A percentile compares a stretch with the other conserved stretches of the same genome.
Evolutionary conservation across 2,797 vertebrate genomes (phyloP).

Genomic region (Nyctalus aviator): DNA sequence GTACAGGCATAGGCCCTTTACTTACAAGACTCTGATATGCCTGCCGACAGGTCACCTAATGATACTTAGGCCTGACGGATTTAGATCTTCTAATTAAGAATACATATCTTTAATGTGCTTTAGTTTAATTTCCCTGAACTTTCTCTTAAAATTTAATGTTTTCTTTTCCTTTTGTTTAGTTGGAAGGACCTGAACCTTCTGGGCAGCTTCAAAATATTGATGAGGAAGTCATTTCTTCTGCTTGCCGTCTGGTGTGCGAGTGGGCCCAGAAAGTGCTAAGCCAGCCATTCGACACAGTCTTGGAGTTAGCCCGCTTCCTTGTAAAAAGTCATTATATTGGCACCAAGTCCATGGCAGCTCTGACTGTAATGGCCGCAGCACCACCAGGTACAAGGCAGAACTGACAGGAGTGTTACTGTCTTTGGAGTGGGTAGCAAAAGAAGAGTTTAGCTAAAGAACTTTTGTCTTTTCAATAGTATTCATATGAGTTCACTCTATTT

Average conservation of each 20-base stretch:
- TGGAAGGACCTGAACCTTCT: slow-evolving; percentile 93
- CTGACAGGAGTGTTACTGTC: background rate
- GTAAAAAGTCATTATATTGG: slow-evolving; percentile 98
- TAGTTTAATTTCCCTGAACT: slow-evolving; percentile 58
- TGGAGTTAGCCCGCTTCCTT: slow-evolving; percentile 98
- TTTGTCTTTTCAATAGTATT: slow-evolving; percentile 46
- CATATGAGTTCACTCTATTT: background rate
- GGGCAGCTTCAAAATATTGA: slow-evolving; percentile 93
- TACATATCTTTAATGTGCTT: slow-evolving; percentile 15
- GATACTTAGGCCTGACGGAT: background rate
- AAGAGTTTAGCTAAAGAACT: slow-evolving; percentile 11
- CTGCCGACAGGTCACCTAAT: background rate
- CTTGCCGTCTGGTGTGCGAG: slow-evolving; percentile 98
- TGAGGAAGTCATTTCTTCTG: slow-evolving; percentile 95
- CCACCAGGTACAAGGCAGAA: slow-evolving; percentile 91
- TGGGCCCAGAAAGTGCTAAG: slow-evolving; percentile 99
- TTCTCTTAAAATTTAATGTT: slow-evolving; percentile 72
- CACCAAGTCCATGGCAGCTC: slow-evolving; percentile 98
- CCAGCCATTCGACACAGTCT: slow-evolving; percentile 96
- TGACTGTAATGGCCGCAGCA: slow-evolving; percentile 96
- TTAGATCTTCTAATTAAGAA: slow-evolving; percentile 10
- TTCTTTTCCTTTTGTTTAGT: slow-evolving; percentile 87
- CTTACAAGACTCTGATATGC: background rate
- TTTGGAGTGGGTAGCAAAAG: background rate
- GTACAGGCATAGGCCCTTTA: background rate